A percentile compares a stretch with the other conserved stretches of the same genome.
phyloP scores from a whole-genome alignment of 2,888 invertebrate genomes.

The Ecdyonurus torrentis region DNA sequence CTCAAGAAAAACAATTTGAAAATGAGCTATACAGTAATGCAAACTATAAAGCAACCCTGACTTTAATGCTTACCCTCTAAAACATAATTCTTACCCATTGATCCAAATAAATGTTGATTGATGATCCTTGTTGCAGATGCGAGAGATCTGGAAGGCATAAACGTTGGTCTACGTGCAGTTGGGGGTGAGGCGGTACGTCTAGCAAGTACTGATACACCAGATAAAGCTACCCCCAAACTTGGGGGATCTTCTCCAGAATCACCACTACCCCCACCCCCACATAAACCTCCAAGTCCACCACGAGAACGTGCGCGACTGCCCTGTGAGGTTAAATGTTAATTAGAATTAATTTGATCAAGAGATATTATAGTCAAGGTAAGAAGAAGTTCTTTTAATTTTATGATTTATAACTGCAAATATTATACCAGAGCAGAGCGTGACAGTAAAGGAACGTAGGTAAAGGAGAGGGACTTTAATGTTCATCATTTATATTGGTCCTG shows the following conservation, averaged over 20 bases:
- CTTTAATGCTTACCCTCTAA: too few species aligned
- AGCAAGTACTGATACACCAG: not conserved
- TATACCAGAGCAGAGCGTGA: too few species aligned
- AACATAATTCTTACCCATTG: slow-evolving; percentile 3
- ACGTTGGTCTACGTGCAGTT: not conserved
- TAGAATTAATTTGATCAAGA: not conserved
- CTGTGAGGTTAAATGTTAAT: not conserved
- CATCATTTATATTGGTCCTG: too few species aligned
- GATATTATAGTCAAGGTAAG: not conserved
- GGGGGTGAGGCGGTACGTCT: not conserved
- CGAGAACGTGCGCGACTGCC: not conserved
- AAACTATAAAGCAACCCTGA: too few species aligned
- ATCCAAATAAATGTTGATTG: slow-evolving; percentile 31
- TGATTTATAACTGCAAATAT: too few species aligned
- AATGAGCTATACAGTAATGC: too few species aligned
- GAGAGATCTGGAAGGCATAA: slow-evolving; percentile 31
- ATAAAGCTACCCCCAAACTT: slow-evolving; percentile 16
- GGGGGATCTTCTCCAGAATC: slow-evolving; percentile 21
- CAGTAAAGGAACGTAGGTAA: too few species aligned
- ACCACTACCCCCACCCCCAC: slow-evolving; percentile 26
- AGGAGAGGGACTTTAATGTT: too few species aligned
- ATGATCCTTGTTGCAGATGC: slow-evolving; percentile 53
- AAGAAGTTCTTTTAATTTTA: too few species aligned
- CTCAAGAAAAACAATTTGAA: too few species aligned
- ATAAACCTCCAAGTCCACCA: not conserved